phyloP scores from a whole-genome alignment of 2,888 invertebrate genomes.

The Camponotus fellah region DNA sequence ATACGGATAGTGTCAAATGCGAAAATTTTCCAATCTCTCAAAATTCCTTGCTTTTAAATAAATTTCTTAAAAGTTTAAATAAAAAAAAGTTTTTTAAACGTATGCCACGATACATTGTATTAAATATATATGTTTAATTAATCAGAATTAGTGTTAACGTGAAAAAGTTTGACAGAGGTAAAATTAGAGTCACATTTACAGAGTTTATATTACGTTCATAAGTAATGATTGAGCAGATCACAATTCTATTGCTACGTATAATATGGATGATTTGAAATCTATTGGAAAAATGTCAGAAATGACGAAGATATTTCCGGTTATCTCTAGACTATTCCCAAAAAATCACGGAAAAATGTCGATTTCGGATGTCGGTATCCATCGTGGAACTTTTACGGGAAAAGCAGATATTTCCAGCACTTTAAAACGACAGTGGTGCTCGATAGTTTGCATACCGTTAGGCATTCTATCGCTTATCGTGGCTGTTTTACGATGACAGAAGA shows the following conservation, averaged over 20 bases:
- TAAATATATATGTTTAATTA: not conserved
- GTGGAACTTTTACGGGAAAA: not conserved
- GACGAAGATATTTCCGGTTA: constrained; percentile 25
- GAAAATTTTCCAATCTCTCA: not conserved
- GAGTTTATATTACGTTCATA: constrained; percentile 2
- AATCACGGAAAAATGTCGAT: constrained; percentile 19
- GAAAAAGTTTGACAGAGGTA: not conserved
- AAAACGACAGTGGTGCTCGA: constrained; percentile 7
- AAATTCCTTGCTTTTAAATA: constrained; percentile 14
- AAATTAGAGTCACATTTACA: constrained; percentile 2
- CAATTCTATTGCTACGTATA: constrained; percentile 16
- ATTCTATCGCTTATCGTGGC: constrained; percentile 20
- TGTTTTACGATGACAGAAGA: constrained; percentile 36
- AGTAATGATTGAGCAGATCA: constrained; percentile 22
- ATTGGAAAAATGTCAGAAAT: constrained; percentile 20
- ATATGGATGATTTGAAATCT: constrained; percentile 4
- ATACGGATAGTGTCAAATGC: constrained; percentile 17
- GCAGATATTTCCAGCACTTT: not conserved
- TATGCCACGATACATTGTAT: not conserved
- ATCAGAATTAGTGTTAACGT: not conserved
- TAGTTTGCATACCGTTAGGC: not conserved
- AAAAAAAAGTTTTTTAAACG: not conserved
- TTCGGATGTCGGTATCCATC: not conserved
- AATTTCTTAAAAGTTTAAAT: not conserved
- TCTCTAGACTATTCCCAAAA: constrained; percentile 18